Conservation (phyloP, 2,888 invertebrate genomes). For the Craniophora ligustri region DNA sequence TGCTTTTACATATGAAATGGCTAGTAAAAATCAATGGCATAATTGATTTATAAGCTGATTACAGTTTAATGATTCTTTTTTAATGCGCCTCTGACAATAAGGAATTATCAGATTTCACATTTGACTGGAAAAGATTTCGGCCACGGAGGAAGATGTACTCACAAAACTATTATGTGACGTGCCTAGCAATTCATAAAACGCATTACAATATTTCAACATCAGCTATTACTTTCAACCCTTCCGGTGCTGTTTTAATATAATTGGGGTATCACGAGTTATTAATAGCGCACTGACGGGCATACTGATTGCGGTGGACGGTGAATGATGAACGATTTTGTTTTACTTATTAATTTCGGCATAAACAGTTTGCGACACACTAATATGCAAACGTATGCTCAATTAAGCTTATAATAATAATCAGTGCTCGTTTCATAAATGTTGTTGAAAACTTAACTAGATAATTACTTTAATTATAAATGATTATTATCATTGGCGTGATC, state of each 20-base stretch:
- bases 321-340: constrained; percentile 63
- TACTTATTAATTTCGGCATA: constrained; percentile 55
- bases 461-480: not conserved
- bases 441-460: not conserved
- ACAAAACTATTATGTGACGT: too few relatives aligned
- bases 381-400: constrained; percentile 13
- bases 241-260: constrained; percentile 57
- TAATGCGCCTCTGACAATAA: too few relatives aligned
- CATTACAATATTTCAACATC: not conserved
- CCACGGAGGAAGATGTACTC: too few relatives aligned
- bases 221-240: constrained; percentile 28
- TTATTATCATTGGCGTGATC: too few relatives aligned
- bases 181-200: not conserved
- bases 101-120: too few relatives aligned
- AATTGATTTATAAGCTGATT: too few relatives aligned
- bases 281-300: constrained; percentile 57
- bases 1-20: too few relatives aligned
- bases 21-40: too few relatives aligned
- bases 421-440: constrained; percentile 18
- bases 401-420: constrained; percentile 25
- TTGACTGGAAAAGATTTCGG: too few relatives aligned
- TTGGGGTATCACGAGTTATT: constrained; percentile 65
- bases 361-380: constrained; percentile 22
- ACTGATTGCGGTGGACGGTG: constrained; percentile 52
- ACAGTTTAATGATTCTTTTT: too few relatives aligned